Percentiles rank a stretch among this genome's conserved stretches.
These are phyloP conservation scores for Pseudopleuronectes americanus DNA, from an alignment of 2,797 vertebrate species.

Conservation along the genomic window DNA sequence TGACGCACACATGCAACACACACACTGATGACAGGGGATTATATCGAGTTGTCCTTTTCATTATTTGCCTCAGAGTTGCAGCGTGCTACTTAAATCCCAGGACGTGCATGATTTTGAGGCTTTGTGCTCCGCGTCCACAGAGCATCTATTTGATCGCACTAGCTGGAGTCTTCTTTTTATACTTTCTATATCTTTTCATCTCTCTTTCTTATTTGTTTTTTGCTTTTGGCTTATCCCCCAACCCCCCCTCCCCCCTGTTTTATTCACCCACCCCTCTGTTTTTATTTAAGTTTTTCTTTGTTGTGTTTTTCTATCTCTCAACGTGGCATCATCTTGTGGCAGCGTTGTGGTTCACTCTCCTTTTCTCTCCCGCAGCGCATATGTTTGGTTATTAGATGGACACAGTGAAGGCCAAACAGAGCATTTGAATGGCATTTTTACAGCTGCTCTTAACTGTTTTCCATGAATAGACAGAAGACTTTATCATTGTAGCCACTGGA, in stretches of 20 bases:
- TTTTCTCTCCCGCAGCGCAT: constrained; percentile 5
- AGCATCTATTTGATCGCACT: constrained; percentile 27
- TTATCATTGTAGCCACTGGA: too few relatives aligned
- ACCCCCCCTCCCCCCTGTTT: background rate
- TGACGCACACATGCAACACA: constrained; percentile 43
- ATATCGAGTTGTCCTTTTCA: constrained; percentile 57
- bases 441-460: background rate
- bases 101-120: constrained; percentile 31
- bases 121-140: constrained; percentile 22
- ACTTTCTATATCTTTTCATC: constrained; percentile 30
- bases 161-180: constrained; percentile 33
- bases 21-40: constrained; percentile 62
- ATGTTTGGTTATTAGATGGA: constrained; percentile 5
- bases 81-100: constrained; percentile 37
- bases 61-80: constrained; percentile 37
- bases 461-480: background rate
- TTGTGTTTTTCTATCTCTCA: too few relatives aligned
- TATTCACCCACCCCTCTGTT: too few relatives aligned
- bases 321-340: background rate
- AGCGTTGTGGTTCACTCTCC: constrained; percentile 25
- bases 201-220: constrained; percentile 22
- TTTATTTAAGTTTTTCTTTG: too few relatives aligned
- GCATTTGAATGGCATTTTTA: background rate
- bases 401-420: constrained; percentile 12
- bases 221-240: background rate